Base-by-base conservation (phyloP, 2,888 invertebrate genomes). In the Ligdia adustata region DNA sequence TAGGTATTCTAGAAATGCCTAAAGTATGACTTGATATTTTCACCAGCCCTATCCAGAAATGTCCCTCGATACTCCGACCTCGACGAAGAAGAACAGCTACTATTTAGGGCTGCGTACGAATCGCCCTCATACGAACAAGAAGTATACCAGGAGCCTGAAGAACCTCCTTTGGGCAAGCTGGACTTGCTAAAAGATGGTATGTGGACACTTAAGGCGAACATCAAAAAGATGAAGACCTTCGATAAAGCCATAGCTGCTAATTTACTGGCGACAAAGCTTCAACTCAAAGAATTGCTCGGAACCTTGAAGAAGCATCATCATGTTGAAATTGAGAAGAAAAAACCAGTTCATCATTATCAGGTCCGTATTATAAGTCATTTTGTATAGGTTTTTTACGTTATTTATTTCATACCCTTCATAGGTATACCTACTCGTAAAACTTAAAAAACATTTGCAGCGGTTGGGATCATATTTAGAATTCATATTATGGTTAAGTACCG, bases 101-200 rank as follows among this genome's bases (percentile, higher is more conserved):
- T 89, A n/a, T 78, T 75, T 57, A 69, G 83, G 20, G 81, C 82
- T 0, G 88, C 85, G 1, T 89, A 83, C 64, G 88, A 87, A 1
- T 75, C 83, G 2, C 84, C 81, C 0, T 54, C 76, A 0, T 84
- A 86, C 55, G 72, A 79, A 50, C 72, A 80, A 27, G 76, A 83
- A 3, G 73, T 41, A 6, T 72, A 78, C 27, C 63, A 77, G 3
- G 73, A 81, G 24, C 70, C 76, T 0, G 69, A 76, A 0, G 77
- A 79, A 39, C 62, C 79, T 1, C n/a, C n/a, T n/a, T n/a, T n/a
- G n/a, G 78, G 75, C 56, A 84, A 86, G 62, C 64, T 88, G 57
- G 89, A 87, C 62, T 68, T 88, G 48, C 64, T 85, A 9, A 87
- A 88, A 48, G 88, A 86, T 35, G 81, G 82, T 0, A 58, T 89